Base-by-base conservation (phyloP, 2,113 vertebrate genomes). In the Plestiodon gilberti region DNA sequence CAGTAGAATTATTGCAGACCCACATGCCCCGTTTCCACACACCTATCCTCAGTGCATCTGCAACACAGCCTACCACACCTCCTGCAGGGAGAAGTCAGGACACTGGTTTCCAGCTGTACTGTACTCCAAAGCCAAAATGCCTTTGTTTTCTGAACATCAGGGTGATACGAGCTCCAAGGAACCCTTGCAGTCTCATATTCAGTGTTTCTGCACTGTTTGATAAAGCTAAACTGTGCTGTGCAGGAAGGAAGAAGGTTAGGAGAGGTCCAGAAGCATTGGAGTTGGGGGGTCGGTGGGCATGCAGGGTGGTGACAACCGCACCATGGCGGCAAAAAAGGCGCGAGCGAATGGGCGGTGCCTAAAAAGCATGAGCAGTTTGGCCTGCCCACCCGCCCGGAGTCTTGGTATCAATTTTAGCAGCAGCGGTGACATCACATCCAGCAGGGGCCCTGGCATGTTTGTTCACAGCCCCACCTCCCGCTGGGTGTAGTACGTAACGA, bases 1-100 rank as follows among this genome's bases (percentile, higher is more conserved):
- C 89, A 93, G 83, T 57, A 88, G 84, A 94, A 93, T 93, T 89
- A 84, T 81, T 90, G 90, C 84, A 88, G 82, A 84, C 84, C 71
- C 83, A 13, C 2, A 59, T 86, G 84, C 83, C 83, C 87, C 83
- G 55, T 87, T 82, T 87, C 82, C 43, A 0, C 0, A 90, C 78
- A 93, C 48, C 70, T 23, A 65, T 22, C 43, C 33, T 40, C 52
- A 84, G 71, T 69, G 82, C 52, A 84, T 64, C 87, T 81, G 1
- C 1, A 38, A 23, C 10, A 75, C 13, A 59, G 35, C 33, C 48
- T 75, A 9, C 7, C 57, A 20, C 28, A 40, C 28, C 77, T 81
- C 59, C 35, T 81, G 69, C 59, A 75, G 69, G 35, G 59, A 57
- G 5, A 57, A 15, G 62, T 20, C 78, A 61, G 62, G 79, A 40